Conservation (phyloP, 2,888 invertebrate species). For the Drosophila prostipennis region DNA sequence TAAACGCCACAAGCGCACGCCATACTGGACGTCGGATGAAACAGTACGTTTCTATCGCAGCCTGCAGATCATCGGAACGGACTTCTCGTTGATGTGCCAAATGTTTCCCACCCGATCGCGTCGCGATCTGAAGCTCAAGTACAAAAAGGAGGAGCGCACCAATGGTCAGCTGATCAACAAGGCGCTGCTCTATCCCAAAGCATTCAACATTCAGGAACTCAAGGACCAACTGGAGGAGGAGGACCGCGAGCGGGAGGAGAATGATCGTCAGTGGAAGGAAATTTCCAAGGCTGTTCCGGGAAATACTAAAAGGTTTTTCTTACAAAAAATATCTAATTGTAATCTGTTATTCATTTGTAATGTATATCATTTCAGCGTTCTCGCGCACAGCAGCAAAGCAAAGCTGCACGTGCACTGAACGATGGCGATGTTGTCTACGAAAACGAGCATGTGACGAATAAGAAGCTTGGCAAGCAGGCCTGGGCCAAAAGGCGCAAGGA, state of each 20-base stretch:
- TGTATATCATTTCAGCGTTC: constrained; percentile 38
- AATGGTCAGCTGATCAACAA: constrained; percentile 90
- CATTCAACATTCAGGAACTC: constrained; percentile 88
- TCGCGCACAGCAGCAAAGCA: constrained; percentile 53
- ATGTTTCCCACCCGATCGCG: constrained; percentile 92
- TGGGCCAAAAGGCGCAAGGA: constrained; percentile 46
- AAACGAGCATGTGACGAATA: constrained; percentile 75
- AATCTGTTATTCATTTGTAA: background rate
- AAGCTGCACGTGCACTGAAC: constrained; percentile 64
- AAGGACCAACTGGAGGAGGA: constrained; percentile 86
- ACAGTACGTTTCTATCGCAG: constrained; percentile 96
- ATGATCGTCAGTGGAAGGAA: constrained; percentile 68
- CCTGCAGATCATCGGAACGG: constrained; percentile 94
- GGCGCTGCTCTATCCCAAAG: constrained; percentile 88
- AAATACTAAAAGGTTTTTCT: constrained; percentile 67
- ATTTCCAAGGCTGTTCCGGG: constrained; percentile 64
- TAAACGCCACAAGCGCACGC: constrained; percentile 88
- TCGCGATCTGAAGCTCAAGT: constrained; percentile 94
- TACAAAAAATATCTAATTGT: background rate
- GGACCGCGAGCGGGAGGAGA: constrained; percentile 78
- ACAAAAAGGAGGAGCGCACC: constrained; percentile 94
- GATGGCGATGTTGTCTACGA: constrained; percentile 76
- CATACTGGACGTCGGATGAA: constrained; percentile 91
- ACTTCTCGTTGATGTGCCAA: constrained; percentile 94
- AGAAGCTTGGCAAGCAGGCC: constrained; percentile 63